A percentile compares a stretch with the other conserved stretches of the same genome.
phyloP scores from a whole-genome alignment of 2,113 vertebrate species.

The Leptobrachium leishanense region DNA sequence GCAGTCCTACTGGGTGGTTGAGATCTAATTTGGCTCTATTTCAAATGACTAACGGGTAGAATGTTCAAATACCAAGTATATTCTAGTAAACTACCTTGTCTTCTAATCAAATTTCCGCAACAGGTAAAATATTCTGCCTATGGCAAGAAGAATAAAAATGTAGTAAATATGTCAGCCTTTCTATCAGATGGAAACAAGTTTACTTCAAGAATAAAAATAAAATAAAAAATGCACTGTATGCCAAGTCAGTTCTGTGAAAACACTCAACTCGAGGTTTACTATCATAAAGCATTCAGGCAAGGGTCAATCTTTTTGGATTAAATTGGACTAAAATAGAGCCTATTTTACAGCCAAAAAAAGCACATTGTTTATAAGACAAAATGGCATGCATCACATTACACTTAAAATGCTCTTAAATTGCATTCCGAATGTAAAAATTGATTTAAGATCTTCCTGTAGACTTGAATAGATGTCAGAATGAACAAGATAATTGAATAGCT shows the following conservation, averaged over 20 bases:
- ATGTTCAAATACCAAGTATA: neutral
- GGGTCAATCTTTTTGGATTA: slow-evolving; percentile 1
- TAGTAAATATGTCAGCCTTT: neutral
- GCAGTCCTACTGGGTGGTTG: too few relatives aligned
- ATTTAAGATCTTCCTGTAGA: slow-evolving; percentile 17
- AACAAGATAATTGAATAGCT: slow-evolving; percentile 24
- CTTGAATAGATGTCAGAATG: slow-evolving; percentile 12
- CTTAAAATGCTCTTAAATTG: slow-evolving; percentile 1
- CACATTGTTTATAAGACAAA: slow-evolving; percentile 8
- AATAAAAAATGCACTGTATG: neutral
- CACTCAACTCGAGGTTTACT: neutral
- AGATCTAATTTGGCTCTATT: too few relatives aligned
- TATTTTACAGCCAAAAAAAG: neutral
- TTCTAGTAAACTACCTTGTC: neutral
- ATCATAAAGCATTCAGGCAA: slow-evolving; percentile 3
- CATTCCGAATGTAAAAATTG: neutral
- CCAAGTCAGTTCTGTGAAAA: neutral
- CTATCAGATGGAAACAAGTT: neutral
- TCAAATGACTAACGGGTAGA: neutral
- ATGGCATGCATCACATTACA: neutral
- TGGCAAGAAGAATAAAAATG: neutral
- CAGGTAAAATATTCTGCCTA: neutral
- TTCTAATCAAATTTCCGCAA: neutral
- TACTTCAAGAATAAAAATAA: neutral
- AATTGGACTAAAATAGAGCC: neutral